Evolutionary conservation across 2,113 vertebrate genomes (phyloP), one percentile per base, ranked within the genome.

Genomic region (Australoheros scitulus): DNA sequence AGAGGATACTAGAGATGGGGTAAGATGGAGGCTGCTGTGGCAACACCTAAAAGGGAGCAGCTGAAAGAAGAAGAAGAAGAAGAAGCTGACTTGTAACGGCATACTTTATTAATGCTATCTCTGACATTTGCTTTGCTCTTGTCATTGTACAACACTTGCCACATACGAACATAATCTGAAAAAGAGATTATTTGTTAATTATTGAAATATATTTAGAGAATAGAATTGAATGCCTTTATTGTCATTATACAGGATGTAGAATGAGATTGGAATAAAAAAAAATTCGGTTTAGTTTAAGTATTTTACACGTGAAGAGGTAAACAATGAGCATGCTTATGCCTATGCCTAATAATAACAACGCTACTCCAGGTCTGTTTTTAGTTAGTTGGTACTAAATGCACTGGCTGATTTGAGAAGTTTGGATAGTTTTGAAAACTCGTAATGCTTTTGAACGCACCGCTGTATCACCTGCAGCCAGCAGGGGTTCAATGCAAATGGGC

Each of bases 371-470:
- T 32, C 5, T 17, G 24, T 52, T 52, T 50, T 10, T 70, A 11
- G 17, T 17, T 24, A 50, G 64, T 29, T 17, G 43, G 3, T 7
- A 29, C 65, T 70, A 14, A 15, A 47, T 47, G 43, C 13, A 1
- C 43, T 14, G 13, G 43, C 11, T 47, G 43, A 50, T 50, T 18
- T 18, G 2, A 50, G 6, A 17, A 18, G 47, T 15, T 50, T 17
- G 47, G 17, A 6, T 6, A 2, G 2, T 50, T 6, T 52, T 32
- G 65, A 52, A 52, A 72, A 72, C 26, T 32, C 47, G 17, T 72
- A 55, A 32, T 26, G n/a, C 6, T 80, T 10, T 50, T 93, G 90
- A 93, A 94, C 86, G 82, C 89, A 89, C 18, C 91, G n/a, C 9
- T 5, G 63, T 22, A 20, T 87, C 88, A 92, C 88, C 91, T 91